Base-by-base conservation (phyloP, 1,140 invertebrate species). In the Bactericera cockerelli region DNA sequence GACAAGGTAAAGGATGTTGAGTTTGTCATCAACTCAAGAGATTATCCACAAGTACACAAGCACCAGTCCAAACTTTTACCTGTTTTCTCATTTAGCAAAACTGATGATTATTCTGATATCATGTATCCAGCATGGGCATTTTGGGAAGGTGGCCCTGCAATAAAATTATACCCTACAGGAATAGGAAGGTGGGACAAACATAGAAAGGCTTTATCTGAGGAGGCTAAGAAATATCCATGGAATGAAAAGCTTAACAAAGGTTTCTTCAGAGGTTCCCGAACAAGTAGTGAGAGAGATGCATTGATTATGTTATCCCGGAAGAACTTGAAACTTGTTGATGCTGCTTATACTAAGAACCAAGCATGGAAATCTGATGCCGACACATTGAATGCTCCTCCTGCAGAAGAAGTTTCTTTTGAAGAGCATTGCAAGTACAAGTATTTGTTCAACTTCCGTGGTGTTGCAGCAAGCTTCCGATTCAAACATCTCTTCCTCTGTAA, bases 91-190 rank as follows among this genome's bases (percentile, higher is more conserved):
- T 97, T 98, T 67, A 97, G 93, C 71, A 97, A 95, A 80, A 88
- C 83, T 14, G 67, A 71, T 54, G 81, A 90, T 16, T 89, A 93
- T 72, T 79, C 79, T 70, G 94, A 98, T 69, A 94, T 98, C 60
- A 89, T 86, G 78, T 98, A 96, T 76, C 94, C 94, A 54, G 87
- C 93, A 0, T 98, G 94, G 94, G 84, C 88, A 26, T 98, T 98
- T 74, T 96, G 93, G 93, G 89, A 92, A 75, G 93, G 94, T 49
- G 94, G 94, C 1, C 94, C 94, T 39, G 93, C 93, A 2, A 95
- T 97, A 63, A 82, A 83, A 49, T 72, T 95, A 6, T 94, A 96
- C 75, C 93, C 94, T 0, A 85, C 79, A 57, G 94, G 94, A 33
- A 79, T 98, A 57, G 93, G 93, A 0, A 74, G 89, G 54, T 98